Evolutionary conservation across 2,113 vertebrate genomes (phyloP), one percentile per base, ranked within the genome.

Genomic region (Mustela lutreola): DNA sequence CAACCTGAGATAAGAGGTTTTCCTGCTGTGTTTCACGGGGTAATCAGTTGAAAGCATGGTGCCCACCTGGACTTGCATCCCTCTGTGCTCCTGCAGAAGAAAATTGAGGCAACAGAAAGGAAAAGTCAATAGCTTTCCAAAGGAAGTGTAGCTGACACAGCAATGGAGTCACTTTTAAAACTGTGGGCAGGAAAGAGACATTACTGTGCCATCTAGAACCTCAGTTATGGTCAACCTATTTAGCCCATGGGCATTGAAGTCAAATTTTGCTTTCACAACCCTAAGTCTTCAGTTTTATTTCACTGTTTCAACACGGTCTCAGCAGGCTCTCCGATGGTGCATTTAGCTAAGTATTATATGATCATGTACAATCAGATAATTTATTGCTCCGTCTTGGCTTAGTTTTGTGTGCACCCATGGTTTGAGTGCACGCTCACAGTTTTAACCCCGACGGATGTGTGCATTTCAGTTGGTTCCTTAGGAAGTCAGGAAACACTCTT

Each of bases 1-100:
- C 98, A 98, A 98, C 93, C 98, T 98, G 98, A 98, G 98, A 98
- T 98, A 98, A 99, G 99, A 99, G 98, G 98, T 96, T 98, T 97
- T 91, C 99, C 99, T 96, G 98, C 98, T 99, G 99, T 96, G 99
- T 95, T 67, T 67, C 97, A 95, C 75, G 85, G 96, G 81, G 31
- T 95, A 98, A 98, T 99, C 98, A 98, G 96, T 93, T 16, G 93
- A 96, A 98, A 96, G 97, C 93, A 5, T 75, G 91, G 98, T 94
- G 98, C 98, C 93, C 98, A 98, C 98, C 98, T 98, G 98, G 98
- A 96, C 97, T 78, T 95, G 87, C 92, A 97, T 94, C 98, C 94
- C 94, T 98, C 97, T 60, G n/a, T 85, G 97, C 36, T 98, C 89
- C 71, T 95, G 90, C n/a, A 89, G 95, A 78, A 96, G 97, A 98